Evolutionary conservation across 2,797 vertebrate species (phyloP).

Genomic region (Chrysocyon brachyurus): DNA sequence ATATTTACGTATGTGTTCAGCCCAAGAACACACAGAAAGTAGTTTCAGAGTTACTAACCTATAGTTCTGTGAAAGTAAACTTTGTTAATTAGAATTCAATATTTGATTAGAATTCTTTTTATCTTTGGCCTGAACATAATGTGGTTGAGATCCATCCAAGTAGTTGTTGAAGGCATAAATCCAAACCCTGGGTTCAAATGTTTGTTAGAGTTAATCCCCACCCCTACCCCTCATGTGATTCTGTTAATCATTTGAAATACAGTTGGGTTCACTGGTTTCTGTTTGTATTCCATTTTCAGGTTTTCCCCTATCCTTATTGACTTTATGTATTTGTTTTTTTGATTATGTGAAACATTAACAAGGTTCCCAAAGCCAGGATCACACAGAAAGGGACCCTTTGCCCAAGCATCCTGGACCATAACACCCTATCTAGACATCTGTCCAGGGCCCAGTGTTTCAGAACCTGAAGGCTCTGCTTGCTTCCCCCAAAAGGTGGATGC

Average conservation of each 20-base stretch:
- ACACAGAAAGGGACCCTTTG: background rate
- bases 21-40: background rate
- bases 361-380: background rate
- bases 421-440: background rate
- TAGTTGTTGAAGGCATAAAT: background rate
- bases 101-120: background rate
- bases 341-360: background rate
- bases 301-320: too few relatives aligned
- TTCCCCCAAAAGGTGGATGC: background rate
- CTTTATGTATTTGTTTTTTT: background rate
- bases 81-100: background rate
- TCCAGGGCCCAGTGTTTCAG: background rate
- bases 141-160: background rate
- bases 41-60: background rate
- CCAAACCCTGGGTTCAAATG: background rate
- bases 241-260: background rate
- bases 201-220: background rate
- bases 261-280: background rate
- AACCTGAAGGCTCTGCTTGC: background rate
- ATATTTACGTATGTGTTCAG: background rate
- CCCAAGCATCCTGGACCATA: background rate
- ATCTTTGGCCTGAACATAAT: background rate
- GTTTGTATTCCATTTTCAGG: background rate
- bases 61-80: background rate
- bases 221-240: background rate